Evolutionary conservation across 2,888 invertebrate genomes (phyloP).

Genomic region (Harpalus rubripes): DNA sequence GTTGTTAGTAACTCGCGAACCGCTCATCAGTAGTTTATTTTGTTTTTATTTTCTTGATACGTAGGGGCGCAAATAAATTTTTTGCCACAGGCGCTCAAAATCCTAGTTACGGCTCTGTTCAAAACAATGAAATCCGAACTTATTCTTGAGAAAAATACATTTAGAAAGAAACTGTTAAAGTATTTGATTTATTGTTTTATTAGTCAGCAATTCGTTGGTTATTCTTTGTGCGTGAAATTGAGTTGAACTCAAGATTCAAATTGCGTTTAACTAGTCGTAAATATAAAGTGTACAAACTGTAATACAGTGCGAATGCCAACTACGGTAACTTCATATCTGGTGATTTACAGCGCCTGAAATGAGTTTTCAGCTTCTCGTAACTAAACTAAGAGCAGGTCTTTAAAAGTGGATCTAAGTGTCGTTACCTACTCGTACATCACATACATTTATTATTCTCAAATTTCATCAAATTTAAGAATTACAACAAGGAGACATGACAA

Average conservation of each 20-base stretch:
- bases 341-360: slow-evolving; percentile 37
- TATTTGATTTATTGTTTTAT: too few species aligned
- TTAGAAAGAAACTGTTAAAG: too few species aligned
- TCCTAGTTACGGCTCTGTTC: too few species aligned
- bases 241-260: background rate
- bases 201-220: background rate
- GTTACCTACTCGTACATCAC: background rate
- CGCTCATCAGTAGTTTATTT: too few species aligned
- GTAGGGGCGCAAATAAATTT: too few species aligned
- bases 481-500: too few species aligned
- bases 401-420: slow-evolving; percentile 13
- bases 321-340: slow-evolving; percentile 2
- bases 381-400: slow-evolving; percentile 5
- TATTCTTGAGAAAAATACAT: too few species aligned
- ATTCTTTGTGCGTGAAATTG: background rate
- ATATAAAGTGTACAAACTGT: background rate
- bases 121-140: too few species aligned
- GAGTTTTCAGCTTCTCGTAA: slow-evolving; percentile 31
- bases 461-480: background rate
- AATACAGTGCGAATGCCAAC: background rate
- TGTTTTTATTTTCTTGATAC: too few species aligned
- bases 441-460: background rate
- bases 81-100: too few species aligned
- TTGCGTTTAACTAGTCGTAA: slow-evolving; percentile 1
- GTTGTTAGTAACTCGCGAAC: too few species aligned